Conservation (phyloP, 2,113 vertebrate genomes). For the Donacobius atricapilla region DNA sequence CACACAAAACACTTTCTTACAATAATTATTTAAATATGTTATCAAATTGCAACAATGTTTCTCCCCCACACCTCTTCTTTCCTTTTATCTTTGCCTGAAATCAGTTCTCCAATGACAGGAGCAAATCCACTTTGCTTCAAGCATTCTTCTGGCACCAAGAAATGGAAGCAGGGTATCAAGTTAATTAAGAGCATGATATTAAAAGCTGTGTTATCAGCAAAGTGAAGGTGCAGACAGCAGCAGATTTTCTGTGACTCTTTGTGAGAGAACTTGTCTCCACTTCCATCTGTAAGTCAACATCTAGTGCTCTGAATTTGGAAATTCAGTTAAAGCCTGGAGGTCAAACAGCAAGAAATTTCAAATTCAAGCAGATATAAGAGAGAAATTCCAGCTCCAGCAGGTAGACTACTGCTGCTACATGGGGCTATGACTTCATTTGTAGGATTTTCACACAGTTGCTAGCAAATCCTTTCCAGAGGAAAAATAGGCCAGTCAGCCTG, state of each 20-base stretch:
- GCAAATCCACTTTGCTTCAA: background rate
- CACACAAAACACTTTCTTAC: background rate
- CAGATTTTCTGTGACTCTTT: slow-evolving; percentile 2
- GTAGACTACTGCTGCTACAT: background rate
- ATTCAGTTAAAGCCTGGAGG: background rate
- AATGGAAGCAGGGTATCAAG: background rate
- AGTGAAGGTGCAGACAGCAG: background rate
- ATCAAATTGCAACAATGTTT: background rate
- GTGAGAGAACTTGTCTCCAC: background rate
- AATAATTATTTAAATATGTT: background rate
- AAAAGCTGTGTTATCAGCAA: slow-evolving; percentile 9
- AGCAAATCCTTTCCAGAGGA: background rate
- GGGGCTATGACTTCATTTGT: background rate
- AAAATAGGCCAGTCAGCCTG: background rate
- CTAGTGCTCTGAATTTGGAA: background rate
- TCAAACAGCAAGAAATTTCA: background rate
- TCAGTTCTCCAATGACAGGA: background rate
- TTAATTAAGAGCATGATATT: background rate
- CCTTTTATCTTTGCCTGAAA: background rate
- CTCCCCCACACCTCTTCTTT: background rate
- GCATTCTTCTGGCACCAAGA: background rate
- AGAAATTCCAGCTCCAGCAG: background rate
- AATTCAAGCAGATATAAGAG: background rate
- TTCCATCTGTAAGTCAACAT: background rate
- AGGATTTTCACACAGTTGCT: background rate